Base-by-base conservation (phyloP, 2,797 vertebrate genomes). In the Falco concolor region DNA sequence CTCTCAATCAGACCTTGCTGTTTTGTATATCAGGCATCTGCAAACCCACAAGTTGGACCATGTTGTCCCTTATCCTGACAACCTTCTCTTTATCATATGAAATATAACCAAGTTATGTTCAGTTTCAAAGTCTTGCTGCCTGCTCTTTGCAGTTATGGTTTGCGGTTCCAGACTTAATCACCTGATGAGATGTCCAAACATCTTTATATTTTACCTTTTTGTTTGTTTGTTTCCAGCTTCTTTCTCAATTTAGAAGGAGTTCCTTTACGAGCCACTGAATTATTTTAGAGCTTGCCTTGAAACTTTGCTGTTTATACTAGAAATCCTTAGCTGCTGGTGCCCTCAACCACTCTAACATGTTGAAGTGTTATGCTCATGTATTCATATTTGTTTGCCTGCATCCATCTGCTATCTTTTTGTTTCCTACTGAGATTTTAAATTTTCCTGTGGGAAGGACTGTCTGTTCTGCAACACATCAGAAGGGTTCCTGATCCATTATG, bases 41-140 rank as follows among this genome's bases (percentile, higher is more conserved):
- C 28, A 86, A 36, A 74, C 19, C 13, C 5, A 38, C 0, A 2
- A 2, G 6, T 57, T 56, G 13, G 25, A 24, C 45, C 2, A 1
- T 24, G 17, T 72, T 82, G n/a, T 70, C 14, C 25, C 68, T 28
- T 67, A 30, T 87, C 49, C 10, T 56, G 25, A 22, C 85, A 42
- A 36, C 23, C 8, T 75, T 76, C 15, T 30, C 23, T 75, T 84
- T 90, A 54, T 88, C 22, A 36, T 34, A 12, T 68, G 34, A 47
- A 87, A 60, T 54, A 36, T 3, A 68, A 78, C 56, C 6, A 59
- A 54, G 6, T 47, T 57, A 8, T 56, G 54, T 76, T 91, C n/a
- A 12, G 19, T 78, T 80, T 83, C 49, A 9, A 3, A 52, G 36
- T 65, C 17, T 79, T 61, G 6, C n/a, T 57, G 19, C 63, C 22